These are phyloP conservation scores for Micropterix aruncella DNA, from an alignment of 2,888 invertebrate genomes.

Conservation along the genomic window DNA sequence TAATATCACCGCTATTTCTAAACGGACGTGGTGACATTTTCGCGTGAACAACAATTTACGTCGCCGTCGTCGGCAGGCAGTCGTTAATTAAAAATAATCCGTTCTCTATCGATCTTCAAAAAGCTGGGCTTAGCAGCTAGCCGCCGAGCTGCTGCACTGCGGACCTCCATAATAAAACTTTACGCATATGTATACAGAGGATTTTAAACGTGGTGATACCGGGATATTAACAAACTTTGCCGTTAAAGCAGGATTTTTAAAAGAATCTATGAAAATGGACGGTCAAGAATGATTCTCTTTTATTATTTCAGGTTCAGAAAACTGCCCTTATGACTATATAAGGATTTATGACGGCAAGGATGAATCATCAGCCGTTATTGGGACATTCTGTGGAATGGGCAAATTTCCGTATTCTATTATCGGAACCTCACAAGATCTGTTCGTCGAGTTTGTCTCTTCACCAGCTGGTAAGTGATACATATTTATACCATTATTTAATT, in stretches of 20 bases:
- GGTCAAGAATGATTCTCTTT: too few species aligned
- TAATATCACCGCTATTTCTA: too few species aligned
- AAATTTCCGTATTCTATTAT: constrained; percentile 91
- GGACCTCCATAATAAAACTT: too few species aligned
- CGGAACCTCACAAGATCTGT: constrained; percentile 78
- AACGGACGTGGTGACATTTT: too few species aligned
- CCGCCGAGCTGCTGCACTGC: background rate
- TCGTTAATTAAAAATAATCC: background rate
- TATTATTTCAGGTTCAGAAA: constrained; percentile 53
- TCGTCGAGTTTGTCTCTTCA: constrained; percentile 80
- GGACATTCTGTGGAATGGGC: constrained; percentile 86
- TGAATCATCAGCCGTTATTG: constrained; percentile 74
- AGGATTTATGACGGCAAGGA: constrained; percentile 83
- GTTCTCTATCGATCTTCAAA: background rate
- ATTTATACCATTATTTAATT: too few species aligned
- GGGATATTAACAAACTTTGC: too few species aligned
- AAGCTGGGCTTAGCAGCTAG: background rate
- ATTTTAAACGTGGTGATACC: too few species aligned
- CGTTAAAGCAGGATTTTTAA: too few species aligned
- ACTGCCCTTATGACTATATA: constrained; percentile 84
- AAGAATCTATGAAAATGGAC: too few species aligned
- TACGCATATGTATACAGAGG: too few species aligned
- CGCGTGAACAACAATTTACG: too few species aligned
- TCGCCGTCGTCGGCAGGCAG: too few species aligned
- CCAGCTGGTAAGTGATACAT: constrained; percentile 60